phyloP scores from a whole-genome alignment of 2,113 vertebrate species.

The Cnemophilus loriae region DNA sequence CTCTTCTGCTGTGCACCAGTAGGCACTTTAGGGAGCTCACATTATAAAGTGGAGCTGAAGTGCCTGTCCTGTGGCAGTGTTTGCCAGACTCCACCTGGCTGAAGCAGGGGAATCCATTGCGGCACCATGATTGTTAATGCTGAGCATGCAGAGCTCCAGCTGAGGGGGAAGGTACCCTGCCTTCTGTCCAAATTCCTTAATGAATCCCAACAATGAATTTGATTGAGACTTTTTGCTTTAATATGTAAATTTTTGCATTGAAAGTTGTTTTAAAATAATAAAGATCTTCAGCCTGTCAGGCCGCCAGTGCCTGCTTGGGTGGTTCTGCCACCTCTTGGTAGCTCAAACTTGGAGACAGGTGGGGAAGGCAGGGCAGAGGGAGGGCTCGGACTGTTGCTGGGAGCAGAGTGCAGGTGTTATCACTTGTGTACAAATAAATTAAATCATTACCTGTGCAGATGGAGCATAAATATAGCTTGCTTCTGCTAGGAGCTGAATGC shows the following conservation, averaged over 20 bases:
- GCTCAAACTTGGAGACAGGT: not conserved
- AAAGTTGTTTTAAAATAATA: not conserved
- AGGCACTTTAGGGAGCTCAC: not conserved
- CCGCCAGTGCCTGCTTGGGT: not conserved
- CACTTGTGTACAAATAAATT: not conserved
- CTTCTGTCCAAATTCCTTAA: not conserved
- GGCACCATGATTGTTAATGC: accelerated
- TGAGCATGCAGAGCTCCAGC: not conserved
- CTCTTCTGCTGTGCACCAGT: not conserved
- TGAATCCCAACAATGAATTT: not conserved
- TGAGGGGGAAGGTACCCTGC: not conserved
- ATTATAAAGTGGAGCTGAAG: not conserved
- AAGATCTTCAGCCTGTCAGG: not conserved
- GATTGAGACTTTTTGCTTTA: not conserved
- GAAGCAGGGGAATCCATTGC: not conserved
- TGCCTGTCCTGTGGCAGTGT: not conserved
- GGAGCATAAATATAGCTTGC: not conserved
- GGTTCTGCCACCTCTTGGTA: not conserved
- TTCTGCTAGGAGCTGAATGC: not conserved
- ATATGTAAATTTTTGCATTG: not conserved
- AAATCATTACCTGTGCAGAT: not conserved
- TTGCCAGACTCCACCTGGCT: not conserved
- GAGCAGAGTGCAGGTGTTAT: not conserved
- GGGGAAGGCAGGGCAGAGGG: not conserved
- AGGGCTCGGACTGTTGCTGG: not conserved